These are phyloP conservation scores for Myrmecophaga tridactyla DNA, from an alignment of 2,113 vertebrate species.

Conservation along the genomic window DNA sequence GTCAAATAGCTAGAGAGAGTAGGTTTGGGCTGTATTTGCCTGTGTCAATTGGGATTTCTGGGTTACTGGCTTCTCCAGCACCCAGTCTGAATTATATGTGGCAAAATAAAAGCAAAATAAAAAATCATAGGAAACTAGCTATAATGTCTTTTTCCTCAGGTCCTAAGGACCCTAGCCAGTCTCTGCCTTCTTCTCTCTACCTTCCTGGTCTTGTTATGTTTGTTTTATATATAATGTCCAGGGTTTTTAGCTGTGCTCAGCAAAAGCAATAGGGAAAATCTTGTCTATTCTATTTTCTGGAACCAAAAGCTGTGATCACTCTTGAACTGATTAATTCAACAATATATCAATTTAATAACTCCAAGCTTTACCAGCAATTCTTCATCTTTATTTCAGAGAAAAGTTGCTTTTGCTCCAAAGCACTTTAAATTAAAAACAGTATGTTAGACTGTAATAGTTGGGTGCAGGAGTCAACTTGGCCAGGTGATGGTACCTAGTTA, in stretches of 20 bases:
- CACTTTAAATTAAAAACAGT: background rate
- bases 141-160: background rate
- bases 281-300: background rate
- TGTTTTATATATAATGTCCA: background rate
- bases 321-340: background rate
- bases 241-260: background rate
- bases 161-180: background rate
- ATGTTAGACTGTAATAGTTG: too few relatives aligned
- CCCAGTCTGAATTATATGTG: background rate
- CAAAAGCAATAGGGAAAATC: background rate
- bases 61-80: background rate
- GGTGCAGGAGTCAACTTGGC: too few relatives aligned
- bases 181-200: background rate
- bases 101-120: background rate
- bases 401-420: background rate
- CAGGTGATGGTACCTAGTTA: too few relatives aligned
- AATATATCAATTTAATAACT: background rate
- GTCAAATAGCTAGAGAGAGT: background rate
- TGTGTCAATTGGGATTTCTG: background rate
- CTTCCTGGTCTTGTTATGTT: background rate
- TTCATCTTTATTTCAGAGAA: too few relatives aligned
- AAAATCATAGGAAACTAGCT: background rate
- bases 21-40: background rate
- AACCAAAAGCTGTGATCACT: background rate
- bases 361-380: too few relatives aligned